Percentiles rank a stretch among this genome's conserved stretches.
Evolutionary conservation across 2,113 vertebrate species (phyloP).

Genomic region (Astur gentilis): DNA sequence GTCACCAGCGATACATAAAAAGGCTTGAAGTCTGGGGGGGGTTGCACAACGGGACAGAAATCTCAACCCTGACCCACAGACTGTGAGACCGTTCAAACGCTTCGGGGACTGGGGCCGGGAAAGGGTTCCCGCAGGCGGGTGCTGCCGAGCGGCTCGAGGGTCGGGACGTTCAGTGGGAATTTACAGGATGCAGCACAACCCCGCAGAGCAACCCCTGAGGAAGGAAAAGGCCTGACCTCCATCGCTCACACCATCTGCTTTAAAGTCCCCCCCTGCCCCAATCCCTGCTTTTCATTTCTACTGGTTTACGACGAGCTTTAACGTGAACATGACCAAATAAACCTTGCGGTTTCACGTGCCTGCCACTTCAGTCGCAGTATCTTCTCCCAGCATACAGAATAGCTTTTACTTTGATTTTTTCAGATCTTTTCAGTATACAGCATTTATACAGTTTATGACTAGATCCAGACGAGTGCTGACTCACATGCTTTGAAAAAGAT

Average conservation of each 20-base stretch:
- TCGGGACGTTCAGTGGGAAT: rapidly evolving
- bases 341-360: not conserved
- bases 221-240: not conserved
- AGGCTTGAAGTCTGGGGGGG: not conserved
- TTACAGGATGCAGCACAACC: not conserved
- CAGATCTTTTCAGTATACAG: not conserved
- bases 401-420: not conserved
- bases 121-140: rapidly evolving
- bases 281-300: not conserved
- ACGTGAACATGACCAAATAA: not conserved
- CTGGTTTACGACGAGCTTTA: not conserved
- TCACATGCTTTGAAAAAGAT: not conserved
- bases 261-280: not conserved
- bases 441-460: not conserved
- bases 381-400: not conserved
- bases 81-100: rapidly evolving
- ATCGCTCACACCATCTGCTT: rapidly evolving
- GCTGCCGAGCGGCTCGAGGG: not conserved
- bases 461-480: not conserved
- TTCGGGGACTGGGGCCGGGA: not conserved
- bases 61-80: not conserved
- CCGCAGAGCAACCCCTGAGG: rapidly evolving
- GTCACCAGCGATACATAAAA: rapidly evolving
- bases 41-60: not conserved
- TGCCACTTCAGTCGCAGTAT: rapidly evolving